Percentiles rank a stretch among this genome's conserved stretches.
Conservation (phyloP, 2,888 invertebrate species). For the Clivina fossor region DNA sequence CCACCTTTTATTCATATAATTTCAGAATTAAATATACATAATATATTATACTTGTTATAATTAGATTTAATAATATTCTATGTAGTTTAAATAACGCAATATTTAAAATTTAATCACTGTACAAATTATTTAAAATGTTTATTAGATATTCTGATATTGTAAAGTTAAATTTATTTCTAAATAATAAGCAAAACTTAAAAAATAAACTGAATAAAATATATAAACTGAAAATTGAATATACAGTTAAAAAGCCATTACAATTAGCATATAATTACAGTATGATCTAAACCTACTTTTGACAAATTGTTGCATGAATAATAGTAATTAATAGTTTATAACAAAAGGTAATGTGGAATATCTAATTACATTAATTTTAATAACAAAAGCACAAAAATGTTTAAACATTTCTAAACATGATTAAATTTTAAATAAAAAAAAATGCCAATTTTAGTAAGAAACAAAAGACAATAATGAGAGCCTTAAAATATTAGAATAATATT, state of each 20-base stretch:
- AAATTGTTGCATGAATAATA: not conserved
- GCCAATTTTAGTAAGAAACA: constrained; percentile 19
- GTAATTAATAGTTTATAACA: not conserved
- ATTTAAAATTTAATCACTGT: constrained; percentile 14
- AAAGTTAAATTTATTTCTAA: too few relatives aligned
- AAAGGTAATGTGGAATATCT: too few relatives aligned
- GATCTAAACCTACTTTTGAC: too few relatives aligned
- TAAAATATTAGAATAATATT: constrained; percentile 24
- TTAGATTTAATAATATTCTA: not conserved
- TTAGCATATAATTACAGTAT: too few relatives aligned
- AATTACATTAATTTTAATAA: not conserved
- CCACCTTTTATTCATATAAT: not conserved
- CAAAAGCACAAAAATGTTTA: not conserved
- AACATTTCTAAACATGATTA: constrained; percentile 11
- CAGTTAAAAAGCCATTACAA: too few relatives aligned
- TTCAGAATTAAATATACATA: constrained; percentile 20
- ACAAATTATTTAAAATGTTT: not conserved
- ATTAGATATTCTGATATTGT: too few relatives aligned
- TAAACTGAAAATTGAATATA: too few relatives aligned
- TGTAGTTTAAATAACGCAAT: not conserved
- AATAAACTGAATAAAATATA: too few relatives aligned
- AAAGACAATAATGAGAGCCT: constrained; percentile 31
- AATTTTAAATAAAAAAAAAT: constrained; percentile 15
- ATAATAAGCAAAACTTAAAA: too few relatives aligned
- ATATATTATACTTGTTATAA: too few relatives aligned